Evolutionary conservation across 2,113 vertebrate genomes (phyloP).

Genomic region (zebrafish (Danio rerio)): GRCz12tu NC_133181.1:11271001-11271500

Average conservation of each 20-base stretch:
- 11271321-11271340: not conserved
- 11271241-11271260: not conserved
- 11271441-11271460: too few relatives aligned
- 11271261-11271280: not conserved
- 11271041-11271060: too few relatives aligned
- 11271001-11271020: too few relatives aligned
- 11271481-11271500: too few relatives aligned
- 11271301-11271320: not conserved
- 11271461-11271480: too few relatives aligned
- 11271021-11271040: too few relatives aligned
- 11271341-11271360: too few relatives aligned
- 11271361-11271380: too few relatives aligned
- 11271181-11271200: not conserved
- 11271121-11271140: slow-evolving; percentile 22
- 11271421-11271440: too few relatives aligned
- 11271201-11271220: not conserved
- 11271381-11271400: too few relatives aligned
- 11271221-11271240: not conserved
- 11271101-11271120: not conserved
- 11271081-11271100: not conserved
- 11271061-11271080: too few relatives aligned
- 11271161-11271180: slow-evolving; percentile 15
- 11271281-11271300: not conserved
- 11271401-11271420: too few relatives aligned
- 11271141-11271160: slow-evolving; percentile 29